Percentiles rank a stretch among this genome's conserved stretches.
These are phyloP conservation scores for Galagoides demidoff DNA, from an alignment of 2,797 vertebrate species.

Conservation along the genomic window DNA sequence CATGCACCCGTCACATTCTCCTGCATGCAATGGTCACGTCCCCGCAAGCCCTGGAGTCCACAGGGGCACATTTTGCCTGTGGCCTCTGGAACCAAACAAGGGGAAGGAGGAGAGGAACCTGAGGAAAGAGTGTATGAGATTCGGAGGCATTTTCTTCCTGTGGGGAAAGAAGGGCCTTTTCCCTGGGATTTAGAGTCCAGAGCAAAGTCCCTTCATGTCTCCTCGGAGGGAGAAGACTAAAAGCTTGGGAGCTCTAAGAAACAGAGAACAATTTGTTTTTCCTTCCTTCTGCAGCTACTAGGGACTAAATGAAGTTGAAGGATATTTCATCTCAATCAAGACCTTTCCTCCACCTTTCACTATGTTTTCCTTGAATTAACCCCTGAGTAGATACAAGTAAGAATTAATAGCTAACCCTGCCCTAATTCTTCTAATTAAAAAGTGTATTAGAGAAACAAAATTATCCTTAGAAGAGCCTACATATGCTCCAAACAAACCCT, in stretches of 20 bases:
- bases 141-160: neutral
- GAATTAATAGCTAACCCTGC: neutral
- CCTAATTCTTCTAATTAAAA: neutral
- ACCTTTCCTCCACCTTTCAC: neutral
- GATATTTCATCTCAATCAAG: neutral
- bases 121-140: too few species aligned
- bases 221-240: neutral
- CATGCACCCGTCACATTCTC: neutral
- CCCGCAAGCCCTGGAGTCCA: neutral
- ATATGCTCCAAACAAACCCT: neutral
- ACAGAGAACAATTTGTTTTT: neutral
- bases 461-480: neutral
- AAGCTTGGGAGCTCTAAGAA: neutral
- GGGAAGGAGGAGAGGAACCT: too few species aligned
- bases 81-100: neutral
- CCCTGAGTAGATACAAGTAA: neutral
- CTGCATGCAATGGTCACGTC: neutral
- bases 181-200: neutral
- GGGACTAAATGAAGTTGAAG: neutral
- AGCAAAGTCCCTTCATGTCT: neutral
- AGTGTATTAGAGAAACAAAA: neutral
- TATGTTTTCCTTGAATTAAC: slow-evolving; percentile 44
- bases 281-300: slow-evolving; percentile 11
- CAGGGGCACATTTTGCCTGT: neutral
- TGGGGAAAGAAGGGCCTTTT: neutral